Conservation (phyloP, 1,140 invertebrate genomes). For the Lasaia peninsularis region DNA sequence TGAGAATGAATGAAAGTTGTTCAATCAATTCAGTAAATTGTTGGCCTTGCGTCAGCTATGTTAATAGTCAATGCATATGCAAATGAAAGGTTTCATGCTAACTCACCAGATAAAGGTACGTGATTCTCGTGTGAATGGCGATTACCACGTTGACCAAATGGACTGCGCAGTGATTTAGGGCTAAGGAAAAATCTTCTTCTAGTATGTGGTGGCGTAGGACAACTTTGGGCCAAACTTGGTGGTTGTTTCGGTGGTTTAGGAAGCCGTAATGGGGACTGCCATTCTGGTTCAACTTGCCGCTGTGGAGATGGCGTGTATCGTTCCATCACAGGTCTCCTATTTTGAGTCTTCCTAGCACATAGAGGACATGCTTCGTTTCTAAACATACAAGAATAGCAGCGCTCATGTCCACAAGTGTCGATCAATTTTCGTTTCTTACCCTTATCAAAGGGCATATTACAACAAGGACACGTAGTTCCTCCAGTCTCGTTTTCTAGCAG, state of each 20-base stretch:
- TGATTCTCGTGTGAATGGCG: conserved; percentile 72
- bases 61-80: conserved; percentile 31
- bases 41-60: conserved; percentile 31
- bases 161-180: conserved; percentile 85
- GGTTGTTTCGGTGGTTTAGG: conserved; percentile 71
- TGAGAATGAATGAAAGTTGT: conserved; percentile 9
- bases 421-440: conserved; percentile 95
- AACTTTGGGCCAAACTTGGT: conserved; percentile 79
- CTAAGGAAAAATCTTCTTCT: conserved; percentile 88
- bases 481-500: conserved; percentile 73
- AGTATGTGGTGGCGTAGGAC: conserved; percentile 88
- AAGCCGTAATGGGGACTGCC: conserved; percentile 60
- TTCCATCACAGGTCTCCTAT: conserved; percentile 52
- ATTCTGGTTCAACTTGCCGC: conserved; percentile 58
- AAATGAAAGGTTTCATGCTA: conserved; percentile 35
- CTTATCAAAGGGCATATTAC: conserved; percentile 95
- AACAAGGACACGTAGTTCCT: conserved; percentile 85
- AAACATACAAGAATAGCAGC: conserved; percentile 96
- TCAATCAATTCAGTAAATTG: conserved; percentile 1
- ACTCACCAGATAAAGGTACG: conserved; percentile 83
- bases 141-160: conserved; percentile 78
- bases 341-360: conserved; percentile 79
- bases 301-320: conserved; percentile 74
- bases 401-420: conserved; percentile 95
- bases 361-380: conserved; percentile 93